Base-by-base conservation (phyloP, 1,140 invertebrate genomes). In the Dermatophagoides farinae region DNA sequence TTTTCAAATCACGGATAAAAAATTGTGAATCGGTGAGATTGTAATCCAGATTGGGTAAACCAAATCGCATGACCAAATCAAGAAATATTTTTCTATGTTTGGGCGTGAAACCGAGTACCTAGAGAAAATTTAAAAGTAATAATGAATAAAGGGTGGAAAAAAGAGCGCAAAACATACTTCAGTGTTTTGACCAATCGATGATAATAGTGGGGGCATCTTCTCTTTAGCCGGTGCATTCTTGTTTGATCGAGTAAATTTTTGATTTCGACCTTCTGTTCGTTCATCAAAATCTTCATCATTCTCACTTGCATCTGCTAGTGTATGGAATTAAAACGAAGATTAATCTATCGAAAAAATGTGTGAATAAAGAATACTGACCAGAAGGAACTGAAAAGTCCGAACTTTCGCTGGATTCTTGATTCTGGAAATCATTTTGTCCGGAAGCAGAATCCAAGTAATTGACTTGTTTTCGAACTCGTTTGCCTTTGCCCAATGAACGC, bases 401-500 rank as follows among this genome's bases (percentile, higher is more conserved):
- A 52, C 58, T 60, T 22, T 46, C 43, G n/a, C 23, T 37, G 16
- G 58, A 38, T 22, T 60, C 58, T 12, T 31, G 23, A 47, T 60
- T 60, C 2, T 46, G 41, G 20, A 22, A 60, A 8, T 60, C 58
- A 52, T 60, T 38, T 22, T 53, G 51, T 31, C 38, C 60, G 16
- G 49, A 52, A 38, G 20, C 41, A 22, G 18, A 12, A 57, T 41
- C 37, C 44, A 59, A 22, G 23, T 73, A 73, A 61, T 71, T 71
- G 53, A 71, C 69, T 59, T 72, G 71, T 46, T 69, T 61, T 11
- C 71, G 64, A 14, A 73, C 66, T 44, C 70, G 68, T 61, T 71
- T 71, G 54, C 88, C 86, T 77, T 87, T 83, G 54, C 82, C 85
- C 25, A 83, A 74, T 11, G 80, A 81, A 65, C 83, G 74, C 0